Evolutionary conservation across 2,113 vertebrate species (phyloP).

Genomic region (Lanius collurio): DNA sequence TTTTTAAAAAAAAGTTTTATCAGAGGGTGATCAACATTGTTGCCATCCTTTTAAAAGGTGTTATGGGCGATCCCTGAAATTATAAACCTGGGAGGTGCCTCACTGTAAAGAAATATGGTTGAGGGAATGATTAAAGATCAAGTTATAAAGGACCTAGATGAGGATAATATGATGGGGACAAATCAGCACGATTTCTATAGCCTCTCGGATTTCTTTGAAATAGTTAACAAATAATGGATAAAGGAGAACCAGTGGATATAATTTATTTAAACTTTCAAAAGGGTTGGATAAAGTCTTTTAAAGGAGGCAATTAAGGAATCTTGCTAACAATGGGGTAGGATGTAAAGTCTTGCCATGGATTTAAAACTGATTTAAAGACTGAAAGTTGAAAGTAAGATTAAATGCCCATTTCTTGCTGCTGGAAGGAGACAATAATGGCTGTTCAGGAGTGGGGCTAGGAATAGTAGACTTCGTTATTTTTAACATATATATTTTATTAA

Average conservation of each 20-base stretch:
- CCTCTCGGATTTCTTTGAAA: slow-evolving; percentile 64
- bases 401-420: slow-evolving; percentile 48
- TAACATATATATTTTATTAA: slow-evolving; percentile 45
- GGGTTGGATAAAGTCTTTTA: slow-evolving; percentile 63
- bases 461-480: not conserved
- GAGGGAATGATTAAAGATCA: slow-evolving; percentile 55
- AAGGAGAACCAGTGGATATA: slow-evolving; percentile 64
- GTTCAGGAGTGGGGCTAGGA: slow-evolving; percentile 31
- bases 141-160: slow-evolving; percentile 50
- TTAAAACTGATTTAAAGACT: slow-evolving; percentile 68
- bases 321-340: slow-evolving; percentile 67
- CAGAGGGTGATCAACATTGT: not conserved
- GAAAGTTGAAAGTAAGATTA: slow-evolving; percentile 68
- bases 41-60: not conserved
- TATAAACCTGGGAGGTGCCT: slow-evolving; percentile 29
- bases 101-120: slow-evolving; percentile 32
- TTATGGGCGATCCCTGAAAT: slow-evolving; percentile 26
- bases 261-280: slow-evolving; percentile 72
- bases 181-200: slow-evolving; percentile 65
- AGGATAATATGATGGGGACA: slow-evolving; percentile 53
- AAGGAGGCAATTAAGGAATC: slow-evolving; percentile 70
- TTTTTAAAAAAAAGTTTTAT: not conserved
- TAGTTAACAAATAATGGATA: slow-evolving; percentile 73
- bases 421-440: slow-evolving; percentile 57
- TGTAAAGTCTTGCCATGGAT: slow-evolving; percentile 67